Conservation (phyloP, 2,888 invertebrate species). For the Drosophila imparisetae region DNA sequence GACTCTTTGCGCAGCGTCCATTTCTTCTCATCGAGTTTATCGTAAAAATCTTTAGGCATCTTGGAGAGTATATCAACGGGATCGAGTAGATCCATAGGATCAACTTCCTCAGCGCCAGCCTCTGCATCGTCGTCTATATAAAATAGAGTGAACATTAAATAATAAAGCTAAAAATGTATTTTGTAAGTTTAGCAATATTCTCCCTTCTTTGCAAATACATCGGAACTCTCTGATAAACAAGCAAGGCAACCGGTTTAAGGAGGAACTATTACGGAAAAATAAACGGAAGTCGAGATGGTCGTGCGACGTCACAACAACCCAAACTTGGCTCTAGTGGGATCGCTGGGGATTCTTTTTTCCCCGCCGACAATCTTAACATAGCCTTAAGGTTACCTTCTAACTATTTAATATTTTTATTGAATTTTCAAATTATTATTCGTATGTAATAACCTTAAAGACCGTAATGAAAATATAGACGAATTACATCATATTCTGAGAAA, state of each 20-base stretch:
- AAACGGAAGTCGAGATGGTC: neutral
- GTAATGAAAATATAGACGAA: neutral
- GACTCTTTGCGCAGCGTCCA: conserved; percentile 99
- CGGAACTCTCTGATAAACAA: neutral
- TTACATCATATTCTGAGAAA: neutral
- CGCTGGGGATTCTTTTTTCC: neutral
- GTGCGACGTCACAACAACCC: neutral
- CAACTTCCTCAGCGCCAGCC: conserved; percentile 87
- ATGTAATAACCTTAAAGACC: neutral
- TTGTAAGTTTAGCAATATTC: neutral
- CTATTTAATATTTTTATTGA: neutral
- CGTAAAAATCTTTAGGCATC: conserved; percentile 97
- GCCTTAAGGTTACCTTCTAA: neutral
- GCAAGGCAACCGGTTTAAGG: neutral
- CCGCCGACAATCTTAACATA: neutral
- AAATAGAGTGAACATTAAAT: neutral
- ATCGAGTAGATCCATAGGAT: conserved; percentile 95
- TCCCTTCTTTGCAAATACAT: neutral
- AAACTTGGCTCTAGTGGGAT: neutral
- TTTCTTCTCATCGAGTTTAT: conserved; percentile 96
- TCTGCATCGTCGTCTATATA: conserved; percentile 85
- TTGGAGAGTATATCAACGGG: conserved; percentile 97
- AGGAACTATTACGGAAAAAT: neutral
- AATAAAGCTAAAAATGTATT: neutral
- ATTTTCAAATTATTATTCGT: neutral